These are phyloP conservation scores for Cephalopachus bancanus DNA, from an alignment of 2,797 vertebrate species.

Conservation along the genomic window DNA sequence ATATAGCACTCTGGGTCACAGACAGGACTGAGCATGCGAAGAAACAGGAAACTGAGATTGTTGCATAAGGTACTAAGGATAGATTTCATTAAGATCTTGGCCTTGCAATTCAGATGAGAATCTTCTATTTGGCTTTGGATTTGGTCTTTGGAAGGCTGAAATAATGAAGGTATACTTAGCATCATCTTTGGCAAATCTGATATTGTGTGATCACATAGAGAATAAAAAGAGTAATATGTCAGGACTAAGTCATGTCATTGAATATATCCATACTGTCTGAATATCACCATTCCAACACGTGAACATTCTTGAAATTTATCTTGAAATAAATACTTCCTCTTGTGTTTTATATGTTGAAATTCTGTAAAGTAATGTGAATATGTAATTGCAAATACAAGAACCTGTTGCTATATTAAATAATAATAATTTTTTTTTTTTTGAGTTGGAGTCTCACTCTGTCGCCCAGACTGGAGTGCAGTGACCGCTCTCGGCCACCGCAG, in stretches of 20 bases:
- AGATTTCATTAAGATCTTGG: neutral
- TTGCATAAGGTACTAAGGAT: neutral
- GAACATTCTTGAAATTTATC: neutral
- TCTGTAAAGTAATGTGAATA: neutral
- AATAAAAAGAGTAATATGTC: neutral
- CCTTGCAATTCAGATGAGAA: neutral
- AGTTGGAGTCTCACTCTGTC: too few relatives aligned
- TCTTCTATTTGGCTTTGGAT: neutral
- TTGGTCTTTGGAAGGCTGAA: neutral
- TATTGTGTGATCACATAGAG: neutral
- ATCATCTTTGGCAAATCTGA: neutral
- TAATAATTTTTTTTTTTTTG: too few relatives aligned
- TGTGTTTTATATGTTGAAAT: neutral
- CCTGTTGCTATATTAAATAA: neutral
- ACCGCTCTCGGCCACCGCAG: too few relatives aligned
- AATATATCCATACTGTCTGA: neutral
- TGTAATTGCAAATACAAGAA: neutral
- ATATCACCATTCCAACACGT: neutral
- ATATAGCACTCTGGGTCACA: neutral
- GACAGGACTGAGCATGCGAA: neutral
- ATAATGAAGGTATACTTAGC: neutral
- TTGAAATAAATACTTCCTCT: constrained; percentile 4
- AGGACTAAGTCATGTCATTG: neutral
- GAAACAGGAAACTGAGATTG: neutral
- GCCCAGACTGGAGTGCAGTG: too few relatives aligned